phyloP scores from a whole-genome alignment of 2,113 vertebrate species.

The Cyanocitta stelleri region DNA sequence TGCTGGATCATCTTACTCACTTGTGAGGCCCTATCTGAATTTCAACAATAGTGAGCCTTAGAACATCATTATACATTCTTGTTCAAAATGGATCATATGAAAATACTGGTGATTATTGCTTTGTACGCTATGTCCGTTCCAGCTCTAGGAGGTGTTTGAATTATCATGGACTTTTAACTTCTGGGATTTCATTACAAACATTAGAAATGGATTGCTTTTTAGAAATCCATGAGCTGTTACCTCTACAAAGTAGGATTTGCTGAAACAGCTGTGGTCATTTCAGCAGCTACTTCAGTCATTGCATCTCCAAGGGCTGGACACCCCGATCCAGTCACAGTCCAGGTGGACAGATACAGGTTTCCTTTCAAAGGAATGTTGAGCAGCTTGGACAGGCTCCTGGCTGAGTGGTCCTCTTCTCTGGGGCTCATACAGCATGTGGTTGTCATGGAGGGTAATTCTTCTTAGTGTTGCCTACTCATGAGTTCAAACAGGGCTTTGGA shows the following conservation, averaged over 20 bases:
- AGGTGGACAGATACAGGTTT: not conserved
- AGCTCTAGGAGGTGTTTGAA: not conserved
- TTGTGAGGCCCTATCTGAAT: not conserved
- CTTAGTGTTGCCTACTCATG: not conserved
- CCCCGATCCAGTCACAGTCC: fast-evolving
- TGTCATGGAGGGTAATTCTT: not conserved
- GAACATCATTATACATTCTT: not conserved
- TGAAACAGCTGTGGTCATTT: not conserved
- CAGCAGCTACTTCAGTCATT: not conserved
- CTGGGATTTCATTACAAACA: not conserved
- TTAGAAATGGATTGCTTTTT: not conserved
- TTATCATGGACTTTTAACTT: not conserved
- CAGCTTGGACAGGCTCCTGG: not conserved
- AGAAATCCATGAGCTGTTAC: not conserved
- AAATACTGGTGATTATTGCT: not conserved
- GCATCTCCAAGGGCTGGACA: not conserved
- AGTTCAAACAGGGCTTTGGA: not conserved
- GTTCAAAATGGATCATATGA: not conserved
- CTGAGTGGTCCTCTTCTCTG: not conserved
- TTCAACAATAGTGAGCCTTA: not conserved
- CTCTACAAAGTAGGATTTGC: not conserved
- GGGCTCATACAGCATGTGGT: not conserved
- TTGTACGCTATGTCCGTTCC: not conserved
- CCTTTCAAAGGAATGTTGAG: not conserved
- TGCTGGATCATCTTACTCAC: not conserved